A percentile compares a stretch with the other conserved stretches of the same genome.
phyloP scores from a whole-genome alignment of 2,797 vertebrate genomes.

The Chelmon rostratus region DNA sequence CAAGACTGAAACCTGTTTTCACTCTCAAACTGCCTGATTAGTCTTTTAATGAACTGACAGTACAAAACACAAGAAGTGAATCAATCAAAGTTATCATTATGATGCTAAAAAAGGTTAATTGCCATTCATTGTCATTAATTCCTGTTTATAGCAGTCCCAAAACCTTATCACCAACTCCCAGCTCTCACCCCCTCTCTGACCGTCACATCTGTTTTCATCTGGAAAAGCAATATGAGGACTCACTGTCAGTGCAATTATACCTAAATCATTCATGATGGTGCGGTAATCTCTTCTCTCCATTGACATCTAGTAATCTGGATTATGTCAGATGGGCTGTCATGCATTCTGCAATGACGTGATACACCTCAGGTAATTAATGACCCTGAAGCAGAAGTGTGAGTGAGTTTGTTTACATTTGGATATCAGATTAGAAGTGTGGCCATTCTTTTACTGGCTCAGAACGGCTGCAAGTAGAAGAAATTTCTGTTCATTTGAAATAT shows the following conservation, averaged over 20 bases:
- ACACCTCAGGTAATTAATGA: constrained; percentile 65
- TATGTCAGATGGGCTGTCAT: constrained; percentile 68
- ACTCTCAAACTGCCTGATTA: neutral
- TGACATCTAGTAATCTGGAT: constrained; percentile 79
- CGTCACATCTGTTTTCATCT: constrained; percentile 36
- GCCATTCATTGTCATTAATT: neutral
- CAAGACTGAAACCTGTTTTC: neutral
- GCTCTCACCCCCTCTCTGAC: constrained; percentile 12
- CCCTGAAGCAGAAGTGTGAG: neutral
- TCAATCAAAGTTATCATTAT: neutral
- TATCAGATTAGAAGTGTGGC: constrained; percentile 1
- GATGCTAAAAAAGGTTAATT: neutral
- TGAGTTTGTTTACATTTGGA: constrained; percentile 17
- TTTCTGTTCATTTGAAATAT: neutral
- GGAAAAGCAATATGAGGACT: constrained; percentile 36
- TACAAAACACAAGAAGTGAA: neutral
- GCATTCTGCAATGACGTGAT: constrained; percentile 46
- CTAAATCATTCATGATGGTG: constrained; percentile 70
- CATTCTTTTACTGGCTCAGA: constrained; percentile 1
- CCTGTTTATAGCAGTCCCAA: neutral
- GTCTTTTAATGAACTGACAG: neutral
- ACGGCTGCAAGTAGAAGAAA: neutral
- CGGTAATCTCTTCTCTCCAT: constrained; percentile 69
- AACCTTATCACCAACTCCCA: neutral
- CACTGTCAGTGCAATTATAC: constrained; percentile 63